Conservation (phyloP, 2,113 vertebrate genomes). For the Neomonachus schauinslandi region DNA sequence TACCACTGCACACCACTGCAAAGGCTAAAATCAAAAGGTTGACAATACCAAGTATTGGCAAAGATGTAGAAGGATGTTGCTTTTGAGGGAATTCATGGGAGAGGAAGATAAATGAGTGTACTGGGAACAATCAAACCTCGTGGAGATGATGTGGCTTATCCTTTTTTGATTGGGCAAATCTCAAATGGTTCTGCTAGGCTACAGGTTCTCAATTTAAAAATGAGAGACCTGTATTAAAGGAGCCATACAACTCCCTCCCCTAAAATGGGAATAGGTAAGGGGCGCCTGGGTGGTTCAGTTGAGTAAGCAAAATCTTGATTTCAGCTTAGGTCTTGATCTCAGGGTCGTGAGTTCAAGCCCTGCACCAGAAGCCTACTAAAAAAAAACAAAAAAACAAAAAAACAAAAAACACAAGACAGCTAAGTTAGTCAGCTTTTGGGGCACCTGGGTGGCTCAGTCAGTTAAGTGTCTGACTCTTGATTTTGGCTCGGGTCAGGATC, state of each 20-base stretch:
- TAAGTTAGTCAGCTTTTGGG: not conserved
- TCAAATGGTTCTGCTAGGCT: not conserved
- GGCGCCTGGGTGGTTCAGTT: not conserved
- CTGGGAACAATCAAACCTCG: not conserved
- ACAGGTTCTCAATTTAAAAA: not conserved
- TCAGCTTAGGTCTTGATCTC: not conserved
- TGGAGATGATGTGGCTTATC: not conserved
- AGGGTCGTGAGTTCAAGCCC: not conserved
- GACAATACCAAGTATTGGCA: not conserved
- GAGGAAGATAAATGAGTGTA: not conserved
- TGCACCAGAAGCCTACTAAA: not conserved
- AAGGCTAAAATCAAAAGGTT: not conserved
- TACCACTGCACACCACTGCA: not conserved
- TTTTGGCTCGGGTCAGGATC: not conserved
- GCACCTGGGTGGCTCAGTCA: not conserved
- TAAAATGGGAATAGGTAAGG: not conserved
- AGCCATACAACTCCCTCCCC: not conserved
- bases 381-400: no score
- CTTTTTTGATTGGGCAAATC: not conserved
- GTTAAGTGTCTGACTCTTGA: not conserved
- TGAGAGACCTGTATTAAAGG: not conserved
- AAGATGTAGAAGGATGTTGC: not conserved
- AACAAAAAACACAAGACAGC: not conserved
- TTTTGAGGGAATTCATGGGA: not conserved
- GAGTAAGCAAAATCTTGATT: not conserved